Base-by-base conservation (phyloP, 1,140 invertebrate genomes). In the Wiebesia pumilae region DNA sequence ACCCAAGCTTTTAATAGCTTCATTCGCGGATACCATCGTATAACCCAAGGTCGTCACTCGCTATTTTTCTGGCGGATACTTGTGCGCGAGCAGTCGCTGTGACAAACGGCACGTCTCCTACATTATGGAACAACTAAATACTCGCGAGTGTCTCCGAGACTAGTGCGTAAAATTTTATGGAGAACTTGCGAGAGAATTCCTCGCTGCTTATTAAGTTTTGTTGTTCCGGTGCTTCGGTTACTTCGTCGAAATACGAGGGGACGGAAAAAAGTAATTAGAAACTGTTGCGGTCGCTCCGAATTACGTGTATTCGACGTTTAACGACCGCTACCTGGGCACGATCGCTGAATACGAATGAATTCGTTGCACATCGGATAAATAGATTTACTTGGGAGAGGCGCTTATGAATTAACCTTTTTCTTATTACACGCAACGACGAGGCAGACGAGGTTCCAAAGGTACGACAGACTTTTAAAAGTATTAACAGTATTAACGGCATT, bases 1-100 rank as follows among this genome's bases (percentile, higher is more conserved):
- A 30, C 51, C 12, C 16, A 35, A 69, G 81, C 73, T 83, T 89
- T 87, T 90, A 89, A 90, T 90, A 89, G 88, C 88, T 90, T 88
- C 88, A 89, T 89, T 84, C 77, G 86, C 85, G 88, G 85, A 89
- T 89, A 84, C 33, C 62, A 78, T 38, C 40, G 43, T 24, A 16
- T 12, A 24, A 7, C 0, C 71, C 71, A 40, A 40, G 24, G 38
- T 75, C 38, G 38, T 43, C 71, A 40, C 71, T 43, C 30, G 38
- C 24, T 7, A 24, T 40, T 73, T 73, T 40, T 35, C 33, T 16
- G 30, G 14, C 58, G 62, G 21, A 9, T 33, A 9, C 4, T 27
- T 47, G 10, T 21, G 19, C 54, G 12, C 10, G 2, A 12, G 54
- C 19, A 12, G 3, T 58, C 19, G 54, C 19, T 21, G 10, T 54